Base-by-base conservation (phyloP, 1,140 invertebrate species). In the Yoshiicerus persimilis region DNA sequence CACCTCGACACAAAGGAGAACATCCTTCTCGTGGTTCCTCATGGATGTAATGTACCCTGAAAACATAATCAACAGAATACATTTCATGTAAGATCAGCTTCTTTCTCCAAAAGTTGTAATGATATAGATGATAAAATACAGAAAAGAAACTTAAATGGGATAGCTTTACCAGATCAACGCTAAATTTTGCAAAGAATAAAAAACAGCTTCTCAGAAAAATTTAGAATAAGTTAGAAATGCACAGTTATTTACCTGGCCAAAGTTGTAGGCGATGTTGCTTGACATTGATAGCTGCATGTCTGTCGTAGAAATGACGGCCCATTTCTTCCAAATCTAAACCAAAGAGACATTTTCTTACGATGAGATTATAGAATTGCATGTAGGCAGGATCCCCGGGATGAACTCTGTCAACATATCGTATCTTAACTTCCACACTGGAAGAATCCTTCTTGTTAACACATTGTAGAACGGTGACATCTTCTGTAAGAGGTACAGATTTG, bases 11-110 rank as follows among this genome's bases (percentile, higher is more conserved):
- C 95, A 95, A 93, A 97, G 93, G 0, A 97, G 91, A 5, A 97
- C 93, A 11, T 94, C 92, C 0, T 92, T 91, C 91, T 97, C 96
- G 91, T 96, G 95, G 90, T 97, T 95, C 20, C 96, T 93, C 64
- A 97, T 97, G 0, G 95, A 95, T 0, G 96, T 97, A 20, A 95
- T 86, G 91, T 92, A 96, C 0, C 96, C 96, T 0, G 96, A 96
- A 96, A 96, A 97, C n/a, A n/a, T 0, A 95, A 88, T 34, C 25
- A 80, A n/a, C n/a, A n/a, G n/a, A n/a, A n/a, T n/a, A n/a, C n/a
- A n/a, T n/a, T n/a, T n/a, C n/a, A n/a, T n/a, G n/a, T n/a, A n/a
- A n/a, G n/a, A n/a, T n/a, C n/a, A n/a, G n/a, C n/a, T n/a, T n/a
- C n/a, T n/a, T n/a, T n/a, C n/a, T n/a, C n/a, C n/a, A n/a, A n/a